Base-by-base conservation (phyloP, 1,140 invertebrate genomes). In the Diorhabda sublineata region DNA sequence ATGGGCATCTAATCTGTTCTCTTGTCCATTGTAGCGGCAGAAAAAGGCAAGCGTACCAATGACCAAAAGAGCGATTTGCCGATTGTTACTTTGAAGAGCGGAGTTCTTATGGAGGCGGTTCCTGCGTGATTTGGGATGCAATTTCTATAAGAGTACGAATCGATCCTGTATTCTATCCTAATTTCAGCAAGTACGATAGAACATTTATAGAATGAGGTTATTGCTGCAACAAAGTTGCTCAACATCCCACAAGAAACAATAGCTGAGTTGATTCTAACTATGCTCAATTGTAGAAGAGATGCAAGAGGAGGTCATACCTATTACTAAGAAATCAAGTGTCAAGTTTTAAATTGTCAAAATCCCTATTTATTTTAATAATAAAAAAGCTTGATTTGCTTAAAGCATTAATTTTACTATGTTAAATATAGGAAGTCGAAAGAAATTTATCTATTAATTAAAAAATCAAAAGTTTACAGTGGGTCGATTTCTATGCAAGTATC, bases 201-300 rank as follows among this genome's bases (percentile, higher is more conserved):
- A 62, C 66, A 74, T 62, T 62, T 74, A 42, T 72, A 69, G 69
- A 42, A 58, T 58, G 58, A 42, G 2, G 8, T 67, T 4, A 45
- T 8, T 4, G 8, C 3, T 26, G 56, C 63, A 43, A 2, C 63
- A 67, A 57, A 67, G 56, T 67, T 57, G 42, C 43, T 61, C 61
- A 9, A 67, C 56, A 67, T 57, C 66, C 66, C 66, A 67, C 66
- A 67, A 67, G 57, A 67, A 67, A 60, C 66, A 67, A 67, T 67
- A 61, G 66, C 66, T 11, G 61, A 60, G 58, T 67, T 67, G 66
- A 43, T 67, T 41, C 8, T 4, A 8, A 63, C 57, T 63, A 63
- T 42, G 42, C 42, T 26, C 26, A 61, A 63, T 63, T 42, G 45
- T 63, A 45, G 9, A 42, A 5, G 61, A 63, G 42, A 63, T 41